Conservation (phyloP, 2,797 vertebrate species). For the Sebastes minor region DNA sequence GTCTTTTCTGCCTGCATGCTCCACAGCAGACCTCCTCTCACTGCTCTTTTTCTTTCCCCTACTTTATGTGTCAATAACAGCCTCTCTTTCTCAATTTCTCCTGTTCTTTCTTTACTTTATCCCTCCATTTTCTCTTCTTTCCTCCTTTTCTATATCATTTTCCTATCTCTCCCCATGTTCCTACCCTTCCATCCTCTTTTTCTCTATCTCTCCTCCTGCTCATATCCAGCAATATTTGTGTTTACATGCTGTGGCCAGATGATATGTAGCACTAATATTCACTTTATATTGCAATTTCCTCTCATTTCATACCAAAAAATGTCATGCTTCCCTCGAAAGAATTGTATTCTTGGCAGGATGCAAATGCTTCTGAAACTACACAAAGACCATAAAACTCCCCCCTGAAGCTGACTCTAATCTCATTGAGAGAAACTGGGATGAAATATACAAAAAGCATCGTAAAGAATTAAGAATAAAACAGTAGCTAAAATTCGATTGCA, state of each 20-base stretch:
- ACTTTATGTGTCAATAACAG: background rate
- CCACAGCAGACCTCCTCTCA: background rate
- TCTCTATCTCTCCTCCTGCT: background rate
- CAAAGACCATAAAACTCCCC: background rate
- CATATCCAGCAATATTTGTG: background rate
- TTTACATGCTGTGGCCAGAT: background rate
- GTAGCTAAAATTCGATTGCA: background rate
- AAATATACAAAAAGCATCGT: background rate
- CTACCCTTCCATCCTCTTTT: background rate
- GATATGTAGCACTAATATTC: background rate
- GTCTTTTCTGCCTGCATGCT: conserved; percentile 17
- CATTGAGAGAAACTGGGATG: background rate
- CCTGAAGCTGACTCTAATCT: background rate
- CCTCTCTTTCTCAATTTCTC: background rate
- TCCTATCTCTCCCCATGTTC: background rate
- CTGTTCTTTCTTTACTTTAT: background rate
- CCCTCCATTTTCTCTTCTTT: background rate
- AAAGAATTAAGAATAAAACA: background rate
- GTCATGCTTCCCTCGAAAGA: background rate
- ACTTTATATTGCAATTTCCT: background rate
- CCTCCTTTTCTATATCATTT: background rate
- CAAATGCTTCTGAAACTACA: background rate
- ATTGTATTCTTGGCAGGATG: background rate
- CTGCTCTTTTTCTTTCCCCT: background rate
- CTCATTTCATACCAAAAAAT: background rate